Evolutionary conservation across 1,140 invertebrate species (phyloP), one percentile per base, ranked within the genome.

Genomic region (Periplaneta americana): DNA sequence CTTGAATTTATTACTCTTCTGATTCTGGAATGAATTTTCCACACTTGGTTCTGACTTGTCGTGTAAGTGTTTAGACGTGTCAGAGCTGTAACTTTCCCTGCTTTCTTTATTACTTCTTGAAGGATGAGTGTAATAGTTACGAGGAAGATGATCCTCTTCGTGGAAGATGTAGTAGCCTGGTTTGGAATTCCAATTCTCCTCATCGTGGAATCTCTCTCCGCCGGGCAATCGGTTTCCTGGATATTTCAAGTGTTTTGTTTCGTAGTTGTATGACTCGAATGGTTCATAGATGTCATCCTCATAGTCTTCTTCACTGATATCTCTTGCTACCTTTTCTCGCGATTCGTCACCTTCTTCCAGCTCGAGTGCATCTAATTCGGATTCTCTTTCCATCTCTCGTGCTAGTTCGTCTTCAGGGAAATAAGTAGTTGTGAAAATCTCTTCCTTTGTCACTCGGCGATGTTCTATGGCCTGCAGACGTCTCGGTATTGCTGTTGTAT

Each of bases 391-490:
- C 32, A 74, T 31, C 11, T 80, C 79, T 10, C 32, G 31, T 2
- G n/a, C 36, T 15, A 48, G 28, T 31, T 80, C 79, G 32, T 33
- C 36, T 15, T 80, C 79, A 11, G 79, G 79, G 66, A n/a, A 31
- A 32, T 80, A 80, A 0, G 79, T 66, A 17, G 34, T 48, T 31
- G 79, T 80, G 37, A 57, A 80, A 32, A 80, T 80, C 37, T 80
- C 79, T 33, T 80, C 79, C 66, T 80, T 80, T 18, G 79, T 80
- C 15, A 80, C 79, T 18, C 66, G 28, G 11, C 79, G 79, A 31
- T 36, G 37, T 32, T 80, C 34, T 22, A 80, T 34, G 4, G 39
- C 66, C 18, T 37, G 33, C 15, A 35, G 36, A 34, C 66, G 39
- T 10, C 34, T 37, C 79, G 36, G 36, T 4, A 34, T n/a, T 6